Evolutionary conservation across 2,113 vertebrate species (phyloP).

Genomic region (Phrynosoma blainvillii): DNA sequence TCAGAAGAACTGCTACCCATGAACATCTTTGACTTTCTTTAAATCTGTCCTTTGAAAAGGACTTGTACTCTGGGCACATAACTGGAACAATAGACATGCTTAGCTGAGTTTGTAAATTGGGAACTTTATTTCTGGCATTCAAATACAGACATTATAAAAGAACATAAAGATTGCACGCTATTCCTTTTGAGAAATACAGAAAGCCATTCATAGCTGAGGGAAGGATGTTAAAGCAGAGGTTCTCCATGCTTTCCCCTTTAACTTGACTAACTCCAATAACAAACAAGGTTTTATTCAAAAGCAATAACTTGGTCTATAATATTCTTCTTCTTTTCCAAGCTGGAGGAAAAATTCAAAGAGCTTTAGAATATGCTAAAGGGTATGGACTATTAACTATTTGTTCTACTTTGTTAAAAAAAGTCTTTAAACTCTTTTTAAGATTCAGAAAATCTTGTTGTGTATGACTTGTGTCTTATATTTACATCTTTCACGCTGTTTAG

Average conservation of each 20-base stretch:
- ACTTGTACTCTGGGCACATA: not conserved
- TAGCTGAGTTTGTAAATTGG: not conserved
- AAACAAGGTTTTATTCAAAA: slow-evolving; percentile 7
- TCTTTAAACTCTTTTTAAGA: not conserved
- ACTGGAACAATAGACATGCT: not conserved
- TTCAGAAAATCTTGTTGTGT: not conserved
- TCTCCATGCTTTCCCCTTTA: not conserved
- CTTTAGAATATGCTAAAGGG: not conserved
- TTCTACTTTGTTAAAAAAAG: not conserved
- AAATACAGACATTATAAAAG: not conserved
- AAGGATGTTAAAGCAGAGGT: not conserved
- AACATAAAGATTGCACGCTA: not conserved
- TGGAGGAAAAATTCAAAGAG: not conserved
- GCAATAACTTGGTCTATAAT: slow-evolving; percentile 11
- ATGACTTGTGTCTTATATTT: not conserved
- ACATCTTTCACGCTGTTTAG: not conserved
- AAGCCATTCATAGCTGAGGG: not conserved
- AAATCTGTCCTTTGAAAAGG: not conserved
- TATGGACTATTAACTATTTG: not conserved
- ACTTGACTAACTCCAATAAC: slow-evolving; percentile 10
- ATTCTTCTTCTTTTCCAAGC: not conserved
- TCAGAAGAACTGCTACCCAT: not conserved
- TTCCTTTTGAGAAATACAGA: slow-evolving; percentile 1
- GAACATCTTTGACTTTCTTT: not conserved
- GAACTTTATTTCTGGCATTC: not conserved